Evolutionary conservation across 2,113 vertebrate species (phyloP).

Genomic region (Psettodes erumei): DNA sequence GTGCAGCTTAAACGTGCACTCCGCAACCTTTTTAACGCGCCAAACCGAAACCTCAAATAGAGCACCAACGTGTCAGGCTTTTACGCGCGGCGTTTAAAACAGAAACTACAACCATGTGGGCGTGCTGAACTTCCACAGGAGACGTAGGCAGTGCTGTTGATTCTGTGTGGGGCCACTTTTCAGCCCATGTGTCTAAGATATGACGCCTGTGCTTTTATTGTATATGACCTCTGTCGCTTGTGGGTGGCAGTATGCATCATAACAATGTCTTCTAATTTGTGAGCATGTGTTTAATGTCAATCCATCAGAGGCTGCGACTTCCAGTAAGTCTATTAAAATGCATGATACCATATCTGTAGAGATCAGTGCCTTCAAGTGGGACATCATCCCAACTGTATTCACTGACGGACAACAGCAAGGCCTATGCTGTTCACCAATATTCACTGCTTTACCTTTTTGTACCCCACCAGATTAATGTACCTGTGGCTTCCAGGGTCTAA

Average conservation of each 20-base stretch:
- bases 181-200: too few species aligned
- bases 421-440: neutral
- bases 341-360: slow-evolving; percentile 56
- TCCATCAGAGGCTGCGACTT: slow-evolving; percentile 44
- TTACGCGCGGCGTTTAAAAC: neutral
- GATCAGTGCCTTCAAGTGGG: slow-evolving; percentile 15
- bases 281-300: too few species aligned
- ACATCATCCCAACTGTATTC: slow-evolving; percentile 20
- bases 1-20: too few species aligned
- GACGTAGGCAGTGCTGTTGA: slow-evolving; percentile 61
- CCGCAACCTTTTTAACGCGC: neutral
- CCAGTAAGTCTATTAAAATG: slow-evolving; percentile 57
- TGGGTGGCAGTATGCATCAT: too few species aligned
- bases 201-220: too few species aligned
- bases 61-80: neutral
- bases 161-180: too few species aligned
- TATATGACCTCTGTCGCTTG: too few species aligned
- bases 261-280: too few species aligned
- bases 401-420: neutral
- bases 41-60: too few species aligned
- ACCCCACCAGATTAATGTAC: too few species aligned
- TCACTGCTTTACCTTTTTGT: too few species aligned
- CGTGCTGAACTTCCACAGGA: slow-evolving; percentile 37
- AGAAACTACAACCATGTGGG: neutral
- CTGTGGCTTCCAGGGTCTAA: neutral